phyloP scores from a whole-genome alignment of 2,113 vertebrate species.

The Plectropomus leopardus region DNA sequence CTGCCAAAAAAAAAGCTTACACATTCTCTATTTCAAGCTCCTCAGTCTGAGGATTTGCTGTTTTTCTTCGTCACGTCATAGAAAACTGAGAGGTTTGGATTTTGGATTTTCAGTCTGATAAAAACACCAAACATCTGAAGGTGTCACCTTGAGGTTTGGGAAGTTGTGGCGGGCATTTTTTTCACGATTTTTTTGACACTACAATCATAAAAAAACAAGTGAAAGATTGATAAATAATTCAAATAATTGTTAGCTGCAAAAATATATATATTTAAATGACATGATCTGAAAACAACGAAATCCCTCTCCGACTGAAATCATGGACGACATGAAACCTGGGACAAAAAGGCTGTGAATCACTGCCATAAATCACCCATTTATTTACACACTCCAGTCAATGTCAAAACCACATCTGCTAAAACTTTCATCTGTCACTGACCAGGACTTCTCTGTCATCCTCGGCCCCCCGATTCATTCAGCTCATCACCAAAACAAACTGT shows the following conservation, averaged over 20 bases:
- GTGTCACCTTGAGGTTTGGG: slow-evolving; percentile 9
- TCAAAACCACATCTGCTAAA: slow-evolving; percentile 50
- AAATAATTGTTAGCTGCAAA: too few species aligned
- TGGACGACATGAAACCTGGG: too few species aligned
- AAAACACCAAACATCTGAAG: too few species aligned
- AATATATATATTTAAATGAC: too few species aligned
- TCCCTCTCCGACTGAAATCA: too few species aligned
- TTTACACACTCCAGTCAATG: slow-evolving; percentile 17
- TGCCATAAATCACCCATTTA: not conserved
- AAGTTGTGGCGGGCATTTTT: not conserved
- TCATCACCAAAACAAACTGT: slow-evolving; percentile 58
- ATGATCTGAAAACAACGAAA: too few species aligned
- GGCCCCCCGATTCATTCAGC: not conserved
- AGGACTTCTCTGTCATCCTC: not conserved
- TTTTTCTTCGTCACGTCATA: not conserved
- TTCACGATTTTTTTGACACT: not conserved
- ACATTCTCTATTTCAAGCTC: too few species aligned
- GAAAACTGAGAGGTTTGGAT: not conserved
- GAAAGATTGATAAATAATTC: too few species aligned
- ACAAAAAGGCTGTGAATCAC: too few species aligned
- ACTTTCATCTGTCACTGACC: slow-evolving; percentile 14
- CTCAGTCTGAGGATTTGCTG: not conserved
- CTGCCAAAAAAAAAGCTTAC: too few species aligned
- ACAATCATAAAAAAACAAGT: not conserved
- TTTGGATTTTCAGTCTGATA: not conserved